Evolutionary conservation across 2,888 invertebrate genomes (phyloP).

Genomic region (Zele albiditarsus): DNA sequence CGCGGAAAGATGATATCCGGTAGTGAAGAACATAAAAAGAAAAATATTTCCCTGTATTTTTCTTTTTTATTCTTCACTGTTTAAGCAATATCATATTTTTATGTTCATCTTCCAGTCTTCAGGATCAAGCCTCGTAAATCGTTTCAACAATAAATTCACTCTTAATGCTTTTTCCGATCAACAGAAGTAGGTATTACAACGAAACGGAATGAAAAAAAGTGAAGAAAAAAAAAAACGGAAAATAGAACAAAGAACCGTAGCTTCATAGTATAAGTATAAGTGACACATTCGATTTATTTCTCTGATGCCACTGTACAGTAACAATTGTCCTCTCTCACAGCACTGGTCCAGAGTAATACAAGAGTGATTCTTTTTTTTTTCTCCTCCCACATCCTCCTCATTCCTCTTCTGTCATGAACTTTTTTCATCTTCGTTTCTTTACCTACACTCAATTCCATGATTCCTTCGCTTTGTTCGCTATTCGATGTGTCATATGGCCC

Average conservation of each 20-base stretch:
- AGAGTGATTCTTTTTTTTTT: neutral
- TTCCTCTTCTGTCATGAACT: constrained; percentile 15
- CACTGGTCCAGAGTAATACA: neutral
- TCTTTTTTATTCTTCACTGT: constrained; percentile 15
- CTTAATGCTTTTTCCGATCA: constrained; percentile 17
- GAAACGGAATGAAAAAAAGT: neutral
- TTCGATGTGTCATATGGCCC: constrained; percentile 27
- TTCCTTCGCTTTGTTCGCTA: constrained; percentile 26
- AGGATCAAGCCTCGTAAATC: constrained; percentile 12
- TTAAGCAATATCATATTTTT: constrained; percentile 29
- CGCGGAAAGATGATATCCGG: constrained; percentile 26
- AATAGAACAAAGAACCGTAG: constrained; percentile 8
- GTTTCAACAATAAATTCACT: constrained; percentile 14
- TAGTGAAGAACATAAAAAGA: constrained; percentile 23
- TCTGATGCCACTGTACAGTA: neutral
- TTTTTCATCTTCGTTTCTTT: constrained; percentile 35
- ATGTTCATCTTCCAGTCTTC: constrained; percentile 14
- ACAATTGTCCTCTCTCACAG: constrained; percentile 27
- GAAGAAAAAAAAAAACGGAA: constrained; percentile 13
- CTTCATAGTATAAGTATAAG: constrained; percentile 27
- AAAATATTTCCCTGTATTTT: constrained; percentile 2
- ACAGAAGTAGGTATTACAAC: constrained; percentile 22
- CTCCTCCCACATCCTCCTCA: neutral
- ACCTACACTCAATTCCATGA: constrained; percentile 28
- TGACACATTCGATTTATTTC: constrained; percentile 28